These are phyloP conservation scores for Delia radicum DNA, from an alignment of 1,140 invertebrate genomes.

Conservation along the genomic window DNA sequence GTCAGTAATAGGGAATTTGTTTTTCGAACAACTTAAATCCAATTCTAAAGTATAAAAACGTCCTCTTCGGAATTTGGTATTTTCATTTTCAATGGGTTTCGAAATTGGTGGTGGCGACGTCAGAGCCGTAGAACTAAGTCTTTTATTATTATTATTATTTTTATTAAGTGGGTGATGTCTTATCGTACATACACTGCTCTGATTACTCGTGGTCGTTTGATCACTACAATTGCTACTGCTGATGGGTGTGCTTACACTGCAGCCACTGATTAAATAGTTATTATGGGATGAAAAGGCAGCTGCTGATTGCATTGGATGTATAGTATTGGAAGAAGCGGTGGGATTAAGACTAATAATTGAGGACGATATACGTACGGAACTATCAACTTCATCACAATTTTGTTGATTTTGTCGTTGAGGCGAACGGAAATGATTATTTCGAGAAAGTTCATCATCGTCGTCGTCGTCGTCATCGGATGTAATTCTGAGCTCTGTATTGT, in stretches of 20 bases:
- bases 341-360: slow-evolving; percentile 1
- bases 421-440: not conserved
- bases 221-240: slow-evolving; percentile 32
- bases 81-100: slow-evolving; percentile 38
- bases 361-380: not conserved
- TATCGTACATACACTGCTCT: slow-evolving; percentile 37
- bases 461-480: slow-evolving; percentile 25
- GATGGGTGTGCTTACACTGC: slow-evolving; percentile 13
- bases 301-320: slow-evolving; percentile 34
- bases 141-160: slow-evolving; percentile 13
- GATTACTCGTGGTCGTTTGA: slow-evolving; percentile 34
- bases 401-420: not conserved
- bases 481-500: slow-evolving; percentile 25
- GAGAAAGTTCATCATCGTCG: slow-evolving; percentile 26
- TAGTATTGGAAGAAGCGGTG: slow-evolving; percentile 25
- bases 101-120: slow-evolving; percentile 10
- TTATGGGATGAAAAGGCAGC: not conserved
- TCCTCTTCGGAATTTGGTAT: slow-evolving; percentile 40
- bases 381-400: slow-evolving; percentile 25
- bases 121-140: not conserved
- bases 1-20: slow-evolving; percentile 55
- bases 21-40: slow-evolving; percentile 53
- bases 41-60: slow-evolving; percentile 51
- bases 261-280: not conserved
- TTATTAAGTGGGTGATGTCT: slow-evolving; percentile 30